Evolutionary conservation across 2,888 invertebrate species (phyloP).

Genomic region (Zele albiditarsus): DNA sequence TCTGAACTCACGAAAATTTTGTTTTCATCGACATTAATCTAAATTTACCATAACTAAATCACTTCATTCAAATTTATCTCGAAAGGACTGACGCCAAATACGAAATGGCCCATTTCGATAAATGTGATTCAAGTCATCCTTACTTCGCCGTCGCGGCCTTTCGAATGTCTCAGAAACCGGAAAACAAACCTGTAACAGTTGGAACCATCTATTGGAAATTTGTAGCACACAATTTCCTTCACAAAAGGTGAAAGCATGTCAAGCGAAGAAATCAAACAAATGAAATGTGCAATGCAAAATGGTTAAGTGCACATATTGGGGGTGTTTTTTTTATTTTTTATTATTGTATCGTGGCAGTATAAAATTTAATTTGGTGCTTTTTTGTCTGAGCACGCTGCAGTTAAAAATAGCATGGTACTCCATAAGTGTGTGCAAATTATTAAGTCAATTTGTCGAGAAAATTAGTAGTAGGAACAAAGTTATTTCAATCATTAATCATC

Average conservation of each 20-base stretch:
- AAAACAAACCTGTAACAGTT: conserved; percentile 59
- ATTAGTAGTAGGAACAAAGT: no score
- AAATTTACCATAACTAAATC: neutral
- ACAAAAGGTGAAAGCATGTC: conserved; percentile 53
- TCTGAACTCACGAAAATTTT: neutral
- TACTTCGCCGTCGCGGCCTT: conserved; percentile 62
- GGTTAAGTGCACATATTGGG: neutral
- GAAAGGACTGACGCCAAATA: conserved; percentile 48
- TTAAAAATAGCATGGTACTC: neutral
- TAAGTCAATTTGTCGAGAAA: no score
- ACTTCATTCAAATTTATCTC: conserved; percentile 41
- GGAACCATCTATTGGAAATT: conserved; percentile 66
- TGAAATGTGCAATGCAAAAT: conserved; percentile 1
- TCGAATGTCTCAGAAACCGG: conserved; percentile 62
- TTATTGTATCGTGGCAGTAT: neutral
- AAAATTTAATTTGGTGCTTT: neutral
- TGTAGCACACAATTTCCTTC: conserved; percentile 64
- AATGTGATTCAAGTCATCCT: conserved; percentile 61
- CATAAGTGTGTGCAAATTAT: neutral
- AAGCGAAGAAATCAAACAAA: neutral
- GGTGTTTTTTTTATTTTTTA: neutral
- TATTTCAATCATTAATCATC: no score
- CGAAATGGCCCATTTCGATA: conserved; percentile 63
- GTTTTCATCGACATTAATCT: neutral
- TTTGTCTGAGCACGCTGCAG: neutral